These are phyloP conservation scores for Melinaea marsaeus DNA, from an alignment of 2,888 invertebrate genomes.

Conservation along the genomic window DNA sequence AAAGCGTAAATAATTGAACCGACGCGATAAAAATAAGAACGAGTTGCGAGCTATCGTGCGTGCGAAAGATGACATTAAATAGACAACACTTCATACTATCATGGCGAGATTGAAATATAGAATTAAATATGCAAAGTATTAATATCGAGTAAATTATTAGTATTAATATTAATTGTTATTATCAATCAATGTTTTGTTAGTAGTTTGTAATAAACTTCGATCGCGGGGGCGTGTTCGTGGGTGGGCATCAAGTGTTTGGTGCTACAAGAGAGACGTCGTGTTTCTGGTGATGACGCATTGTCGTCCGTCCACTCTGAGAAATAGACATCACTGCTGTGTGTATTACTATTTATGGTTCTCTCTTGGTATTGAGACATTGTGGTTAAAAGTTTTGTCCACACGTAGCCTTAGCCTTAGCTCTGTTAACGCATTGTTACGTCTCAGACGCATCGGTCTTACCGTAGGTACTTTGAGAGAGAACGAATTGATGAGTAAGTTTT, in stretches of 20 bases:
- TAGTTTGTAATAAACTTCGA: slow-evolving; percentile 20
- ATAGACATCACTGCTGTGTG: slow-evolving; percentile 32
- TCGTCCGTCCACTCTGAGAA: slow-evolving; percentile 31
- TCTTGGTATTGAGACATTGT: slow-evolving; percentile 33
- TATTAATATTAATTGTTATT: neutral
- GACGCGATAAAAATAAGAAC: slow-evolving; percentile 15
- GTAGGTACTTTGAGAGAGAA: slow-evolving; percentile 23
- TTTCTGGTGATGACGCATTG: slow-evolving; percentile 58
- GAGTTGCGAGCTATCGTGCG: neutral
- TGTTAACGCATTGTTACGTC: slow-evolving; percentile 28
- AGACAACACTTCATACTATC: neutral
- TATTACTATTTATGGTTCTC: slow-evolving; percentile 63
- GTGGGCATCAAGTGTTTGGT: slow-evolving; percentile 55
- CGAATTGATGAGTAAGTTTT: slow-evolving; percentile 37
- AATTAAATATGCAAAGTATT: neutral
- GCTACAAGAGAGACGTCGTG: slow-evolving; percentile 48
- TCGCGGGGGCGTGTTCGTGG: slow-evolving; percentile 50
- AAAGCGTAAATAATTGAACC: slow-evolving; percentile 18
- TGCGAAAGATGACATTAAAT: slow-evolving; percentile 4
- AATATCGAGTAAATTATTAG: neutral
- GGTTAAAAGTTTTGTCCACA: slow-evolving; percentile 38
- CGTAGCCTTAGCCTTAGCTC: slow-evolving; percentile 20
- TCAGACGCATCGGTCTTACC: slow-evolving; percentile 25
- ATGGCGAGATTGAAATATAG: neutral
- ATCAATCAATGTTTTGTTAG: neutral